These are phyloP conservation scores for Clarias laeviceps DNA, from an alignment of 2,797 vertebrate genomes.

Conservation along the genomic window DNA sequence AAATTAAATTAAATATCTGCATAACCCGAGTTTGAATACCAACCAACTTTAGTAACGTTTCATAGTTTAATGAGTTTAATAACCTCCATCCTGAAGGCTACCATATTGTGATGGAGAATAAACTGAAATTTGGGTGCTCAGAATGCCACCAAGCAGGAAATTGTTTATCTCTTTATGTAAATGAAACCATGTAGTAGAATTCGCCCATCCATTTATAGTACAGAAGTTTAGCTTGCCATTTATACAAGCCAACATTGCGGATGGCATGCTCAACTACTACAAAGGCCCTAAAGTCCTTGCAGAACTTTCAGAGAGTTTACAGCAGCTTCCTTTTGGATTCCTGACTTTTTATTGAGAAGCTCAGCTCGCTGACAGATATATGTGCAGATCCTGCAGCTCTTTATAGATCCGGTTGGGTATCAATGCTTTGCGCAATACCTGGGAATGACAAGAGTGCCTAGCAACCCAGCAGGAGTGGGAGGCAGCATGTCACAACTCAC, in stretches of 20 bases:
- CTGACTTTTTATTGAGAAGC: background rate
- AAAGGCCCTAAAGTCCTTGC: background rate
- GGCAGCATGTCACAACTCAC: slow-evolving; percentile 50
- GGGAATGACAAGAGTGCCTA: slow-evolving; percentile 53
- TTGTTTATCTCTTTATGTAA: background rate
- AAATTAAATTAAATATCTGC: background rate
- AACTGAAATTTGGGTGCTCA: background rate
- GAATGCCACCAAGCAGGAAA: background rate
- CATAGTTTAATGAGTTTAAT: background rate
- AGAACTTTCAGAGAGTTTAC: background rate
- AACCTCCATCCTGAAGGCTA: background rate
- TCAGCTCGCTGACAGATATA: slow-evolving; percentile 4
- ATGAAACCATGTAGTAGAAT: background rate
- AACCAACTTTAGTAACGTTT: background rate
- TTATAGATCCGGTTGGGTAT: slow-evolving; percentile 21
- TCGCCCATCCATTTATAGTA: background rate
- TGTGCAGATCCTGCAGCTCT: slow-evolving; percentile 7
- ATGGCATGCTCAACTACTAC: background rate
- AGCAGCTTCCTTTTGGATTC: background rate
- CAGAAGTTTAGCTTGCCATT: background rate
- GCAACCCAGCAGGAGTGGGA: slow-evolving; percentile 55
- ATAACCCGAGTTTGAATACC: background rate
- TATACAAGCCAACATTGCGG: background rate
- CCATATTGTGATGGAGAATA: background rate
- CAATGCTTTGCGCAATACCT: slow-evolving; percentile 42